A percentile compares a stretch with the other conserved stretches of the same genome.
Evolutionary conservation across 2,888 invertebrate species (phyloP).

Genomic region (Sesia bembeciformis): DNA sequence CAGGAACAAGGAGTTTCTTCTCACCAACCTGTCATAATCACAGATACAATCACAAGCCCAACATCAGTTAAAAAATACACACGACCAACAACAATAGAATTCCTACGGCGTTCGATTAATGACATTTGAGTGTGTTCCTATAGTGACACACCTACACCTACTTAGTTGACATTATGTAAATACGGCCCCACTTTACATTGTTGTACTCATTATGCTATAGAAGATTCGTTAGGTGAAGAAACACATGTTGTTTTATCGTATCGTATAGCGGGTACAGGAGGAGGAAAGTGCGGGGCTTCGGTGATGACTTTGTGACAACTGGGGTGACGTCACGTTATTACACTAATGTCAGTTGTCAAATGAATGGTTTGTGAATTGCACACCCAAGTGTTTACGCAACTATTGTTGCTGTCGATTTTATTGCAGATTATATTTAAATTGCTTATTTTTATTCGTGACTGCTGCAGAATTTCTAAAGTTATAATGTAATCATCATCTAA

Average conservation of each 20-base stretch:
- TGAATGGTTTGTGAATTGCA: too few species aligned
- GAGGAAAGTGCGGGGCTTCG: conserved; percentile 26
- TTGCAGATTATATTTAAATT: too few species aligned
- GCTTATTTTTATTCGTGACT: too few species aligned
- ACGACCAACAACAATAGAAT: conserved; percentile 56
- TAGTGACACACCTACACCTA: conserved; percentile 13
- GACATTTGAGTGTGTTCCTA: conserved; percentile 41
- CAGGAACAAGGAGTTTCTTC: conserved; percentile 18
- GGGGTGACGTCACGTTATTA: too few species aligned
- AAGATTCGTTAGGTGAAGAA: conserved; percentile 75
- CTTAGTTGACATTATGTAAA: conserved; percentile 70
- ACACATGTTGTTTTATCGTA: conserved; percentile 72
- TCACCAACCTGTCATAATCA: conserved; percentile 33
- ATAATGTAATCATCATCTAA: too few species aligned
- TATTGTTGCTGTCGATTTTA: too few species aligned
- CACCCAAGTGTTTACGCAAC: too few species aligned
- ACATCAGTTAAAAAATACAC: conserved; percentile 53
- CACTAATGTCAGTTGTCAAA: too few species aligned
- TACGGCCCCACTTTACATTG: conserved; percentile 69
- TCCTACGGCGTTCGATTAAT: conserved; percentile 66
- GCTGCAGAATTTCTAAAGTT: too few species aligned
- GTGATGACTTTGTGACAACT: too few species aligned
- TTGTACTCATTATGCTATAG: conserved; percentile 67
- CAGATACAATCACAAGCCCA: conserved; percentile 27
- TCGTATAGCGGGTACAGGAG: conserved; percentile 22